These are phyloP conservation scores for Protosalanx chinensis DNA, from an alignment of 2,797 vertebrate genomes.

Conservation along the genomic window DNA sequence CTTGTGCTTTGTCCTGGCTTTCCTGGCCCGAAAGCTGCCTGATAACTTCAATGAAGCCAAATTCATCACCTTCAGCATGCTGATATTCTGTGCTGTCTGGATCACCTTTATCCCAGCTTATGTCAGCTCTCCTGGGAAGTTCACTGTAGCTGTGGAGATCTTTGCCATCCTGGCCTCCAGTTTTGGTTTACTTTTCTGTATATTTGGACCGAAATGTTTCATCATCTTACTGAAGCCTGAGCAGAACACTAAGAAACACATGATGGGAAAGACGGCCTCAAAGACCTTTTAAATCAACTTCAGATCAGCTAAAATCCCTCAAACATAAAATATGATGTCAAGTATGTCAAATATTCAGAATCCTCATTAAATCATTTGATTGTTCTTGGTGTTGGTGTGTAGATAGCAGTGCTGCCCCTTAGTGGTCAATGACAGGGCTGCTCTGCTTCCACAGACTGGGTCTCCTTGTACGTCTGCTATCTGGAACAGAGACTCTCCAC, in stretches of 20 bases:
- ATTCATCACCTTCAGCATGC: constrained; percentile 48
- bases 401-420: background rate
- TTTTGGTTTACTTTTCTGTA: constrained; percentile 43
- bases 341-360: background rate
- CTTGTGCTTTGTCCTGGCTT: constrained; percentile 39
- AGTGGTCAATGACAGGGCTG: constrained; percentile 15
- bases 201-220: constrained; percentile 48
- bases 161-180: constrained; percentile 50
- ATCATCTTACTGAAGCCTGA: constrained; percentile 44
- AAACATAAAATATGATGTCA: background rate
- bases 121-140: constrained; percentile 46
- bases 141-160: constrained; percentile 44
- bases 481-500: constrained; percentile 10
- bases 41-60: constrained; percentile 46
- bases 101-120: constrained; percentile 47
- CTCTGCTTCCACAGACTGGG: constrained; percentile 32
- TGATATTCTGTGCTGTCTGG: constrained; percentile 54
- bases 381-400: background rate
- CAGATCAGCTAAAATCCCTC: background rate
- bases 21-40: constrained; percentile 41
- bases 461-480: constrained; percentile 3
- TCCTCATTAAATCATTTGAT: background rate
- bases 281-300: background rate
- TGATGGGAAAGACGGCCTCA: constrained; percentile 32
- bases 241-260: constrained; percentile 49